Base-by-base conservation (phyloP, 2,797 vertebrate species). In the Saxicola maurus region DNA sequence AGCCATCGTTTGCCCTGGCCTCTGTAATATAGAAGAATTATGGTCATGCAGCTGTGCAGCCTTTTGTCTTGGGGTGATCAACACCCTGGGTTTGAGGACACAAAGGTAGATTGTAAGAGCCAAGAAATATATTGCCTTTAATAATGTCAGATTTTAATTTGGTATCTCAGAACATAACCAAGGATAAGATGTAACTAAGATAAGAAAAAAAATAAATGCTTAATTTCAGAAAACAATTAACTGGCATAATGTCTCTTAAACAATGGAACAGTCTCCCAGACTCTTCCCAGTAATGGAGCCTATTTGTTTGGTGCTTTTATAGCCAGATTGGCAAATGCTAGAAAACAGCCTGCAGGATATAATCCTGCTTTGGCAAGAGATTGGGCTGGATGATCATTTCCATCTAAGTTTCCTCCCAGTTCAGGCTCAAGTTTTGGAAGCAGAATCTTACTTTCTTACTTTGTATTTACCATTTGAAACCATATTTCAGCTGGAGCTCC, bases 181-280 rank as follows among this genome's bases (percentile, higher is more conserved):
- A 73, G 76, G 56, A 73, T 89, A 72, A 94, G 82, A 81, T 61
- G 45, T 31, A 92, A 87, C 42, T 69, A 91, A 93, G 93, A 94
- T 95, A 94, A 95, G 93, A 76, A 89, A 77, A 73, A 88, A 89
- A 84, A 49, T 15, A 85, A 80, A 85, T 49, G 75, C 45, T 55
- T 62, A 40, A 78, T 86, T 94, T 89, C 71, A 83, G 59, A 87
- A 83, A 69, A 93, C 92, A 93, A 94, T 93, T 82, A 76, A 69
- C 74, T 92, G 62, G 77, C 59, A 66, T 83, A 80, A 91, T 9
- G 0, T 87, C 86, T 91, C 80, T 76, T 76, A 94, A 92, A 95
- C 86, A 95, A 93, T 92, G 92, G 77, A 95, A 78, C 66, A 87
- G 86, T 49, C 73, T 93, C 91, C 64, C 77, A 92, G 82, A 76